Conservation (phyloP, 2,888 invertebrate genomes). For the Notocelia uddmanniana region DNA sequence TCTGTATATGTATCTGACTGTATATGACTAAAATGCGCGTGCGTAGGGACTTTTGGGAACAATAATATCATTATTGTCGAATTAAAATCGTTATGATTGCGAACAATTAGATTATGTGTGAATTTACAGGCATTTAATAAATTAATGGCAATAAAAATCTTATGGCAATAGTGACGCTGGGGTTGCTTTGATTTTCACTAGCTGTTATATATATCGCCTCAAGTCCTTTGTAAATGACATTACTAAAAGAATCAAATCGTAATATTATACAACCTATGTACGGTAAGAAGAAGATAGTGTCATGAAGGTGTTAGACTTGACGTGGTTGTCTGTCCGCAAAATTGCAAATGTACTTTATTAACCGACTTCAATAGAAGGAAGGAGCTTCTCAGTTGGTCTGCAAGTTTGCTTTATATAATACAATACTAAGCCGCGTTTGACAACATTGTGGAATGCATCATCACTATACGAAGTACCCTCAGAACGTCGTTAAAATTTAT, state of each 20-base stretch:
- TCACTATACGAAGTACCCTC: not conserved
- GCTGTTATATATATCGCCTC: not conserved
- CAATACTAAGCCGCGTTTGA: not conserved
- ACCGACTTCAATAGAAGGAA: no score
- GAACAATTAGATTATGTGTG: constrained; percentile 12
- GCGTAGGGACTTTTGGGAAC: constrained; percentile 19
- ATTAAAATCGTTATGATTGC: not conserved
- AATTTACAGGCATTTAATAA: constrained; percentile 26
- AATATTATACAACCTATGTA: no score
- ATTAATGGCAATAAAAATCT: constrained; percentile 17
- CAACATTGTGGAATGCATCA: not conserved
- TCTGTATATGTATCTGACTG: constrained; percentile 6
- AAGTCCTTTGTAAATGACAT: not conserved
- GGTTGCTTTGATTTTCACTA: constrained; percentile 4
- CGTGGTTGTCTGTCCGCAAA: not conserved
- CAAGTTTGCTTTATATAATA: not conserved
- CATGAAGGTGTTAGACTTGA: not conserved
- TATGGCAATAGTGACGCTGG: constrained; percentile 1
- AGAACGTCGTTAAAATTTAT: not conserved
- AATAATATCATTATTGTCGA: constrained; percentile 15
- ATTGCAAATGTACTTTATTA: not conserved
- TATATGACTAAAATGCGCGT: constrained; percentile 17
- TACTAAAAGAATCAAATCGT: no score
- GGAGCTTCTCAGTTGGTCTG: no score
- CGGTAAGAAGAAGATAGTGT: no score